Percentiles rank a stretch among this genome's conserved stretches.
Evolutionary conservation across 2,888 invertebrate genomes (phyloP).

Genomic region (Brenthis ino): DNA sequence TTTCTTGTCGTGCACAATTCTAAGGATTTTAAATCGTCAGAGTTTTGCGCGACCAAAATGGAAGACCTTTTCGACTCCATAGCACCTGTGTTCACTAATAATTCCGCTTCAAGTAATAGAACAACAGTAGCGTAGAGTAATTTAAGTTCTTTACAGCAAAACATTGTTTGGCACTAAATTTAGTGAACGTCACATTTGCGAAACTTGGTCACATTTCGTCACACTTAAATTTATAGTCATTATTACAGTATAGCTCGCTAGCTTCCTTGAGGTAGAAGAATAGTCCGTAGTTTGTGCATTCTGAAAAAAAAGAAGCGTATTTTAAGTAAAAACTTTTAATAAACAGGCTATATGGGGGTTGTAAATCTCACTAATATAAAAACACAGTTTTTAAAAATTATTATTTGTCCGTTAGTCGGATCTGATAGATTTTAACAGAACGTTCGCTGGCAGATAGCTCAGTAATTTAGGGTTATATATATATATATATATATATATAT

Average conservation of each 20-base stretch:
- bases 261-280: slow-evolving; percentile 55
- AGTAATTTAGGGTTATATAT: too few relatives aligned
- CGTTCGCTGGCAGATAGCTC: too few relatives aligned
- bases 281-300: slow-evolving; percentile 47
- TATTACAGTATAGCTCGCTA: slow-evolving; percentile 47
- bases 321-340: slow-evolving; percentile 1
- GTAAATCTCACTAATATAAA: background rate
- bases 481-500: too few relatives aligned
- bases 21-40: slow-evolving; percentile 70
- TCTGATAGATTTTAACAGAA: too few relatives aligned
- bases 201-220: slow-evolving; percentile 48
- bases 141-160: slow-evolving; percentile 77
- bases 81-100: slow-evolving; percentile 70
- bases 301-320: slow-evolving; percentile 55
- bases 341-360: slow-evolving; percentile 4
- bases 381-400: too few relatives aligned
- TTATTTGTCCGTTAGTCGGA: too few relatives aligned
- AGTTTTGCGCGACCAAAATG: slow-evolving; percentile 67
- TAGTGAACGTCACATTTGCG: slow-evolving; percentile 66
- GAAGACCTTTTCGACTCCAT: slow-evolving; percentile 76
- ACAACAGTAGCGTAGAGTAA: slow-evolving; percentile 74
- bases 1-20: slow-evolving; percentile 72
- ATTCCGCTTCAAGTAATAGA: slow-evolving; percentile 71
- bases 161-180: slow-evolving; percentile 76
- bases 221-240: slow-evolving; percentile 79